phyloP scores from a whole-genome alignment of 2,888 invertebrate genomes.

The Macaria notata region DNA sequence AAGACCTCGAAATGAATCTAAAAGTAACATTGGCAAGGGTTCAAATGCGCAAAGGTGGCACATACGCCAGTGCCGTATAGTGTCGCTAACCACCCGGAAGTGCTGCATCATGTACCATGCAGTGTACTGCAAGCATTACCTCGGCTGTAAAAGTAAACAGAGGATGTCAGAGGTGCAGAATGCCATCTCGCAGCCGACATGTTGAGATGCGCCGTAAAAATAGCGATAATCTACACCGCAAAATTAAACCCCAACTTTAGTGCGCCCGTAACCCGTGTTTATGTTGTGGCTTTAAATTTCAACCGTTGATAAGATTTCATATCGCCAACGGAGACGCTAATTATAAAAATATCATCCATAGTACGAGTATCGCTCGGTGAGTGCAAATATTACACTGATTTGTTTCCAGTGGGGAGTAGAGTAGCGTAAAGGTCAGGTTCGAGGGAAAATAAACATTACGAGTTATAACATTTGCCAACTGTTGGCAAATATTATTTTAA shows the following conservation, averaged over 20 bases:
- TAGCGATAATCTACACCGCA: constrained; percentile 6
- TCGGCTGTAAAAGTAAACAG: too few species aligned
- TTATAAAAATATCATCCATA: constrained; percentile 4
- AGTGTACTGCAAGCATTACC: too few species aligned
- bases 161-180: background rate
- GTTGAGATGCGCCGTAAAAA: constrained; percentile 10
- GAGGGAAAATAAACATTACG: constrained; percentile 14
- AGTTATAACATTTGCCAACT: constrained; percentile 15
- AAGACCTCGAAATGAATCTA: constrained; percentile 55
- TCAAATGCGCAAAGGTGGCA: constrained; percentile 50
- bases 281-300: constrained; percentile 10
- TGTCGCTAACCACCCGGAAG: constrained; percentile 40
- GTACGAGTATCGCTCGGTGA: too few species aligned
- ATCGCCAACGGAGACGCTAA: constrained; percentile 1
- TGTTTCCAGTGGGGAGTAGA: constrained; percentile 2
- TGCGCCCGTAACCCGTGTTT: constrained; percentile 16
- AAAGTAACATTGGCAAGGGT: constrained; percentile 53
- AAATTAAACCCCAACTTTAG: constrained; percentile 2
- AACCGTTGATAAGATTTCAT: constrained; percentile 14
- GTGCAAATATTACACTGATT: too few species aligned
- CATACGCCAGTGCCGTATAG: constrained; percentile 28
- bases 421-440: constrained; percentile 9
- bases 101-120: constrained; percentile 7
- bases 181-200: background rate
- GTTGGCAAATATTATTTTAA: constrained; percentile 29